A percentile compares a stretch with the other conserved stretches of the same genome.
Evolutionary conservation across 1,140 invertebrate genomes (phyloP).

Genomic region (Asobara japonica): DNA sequence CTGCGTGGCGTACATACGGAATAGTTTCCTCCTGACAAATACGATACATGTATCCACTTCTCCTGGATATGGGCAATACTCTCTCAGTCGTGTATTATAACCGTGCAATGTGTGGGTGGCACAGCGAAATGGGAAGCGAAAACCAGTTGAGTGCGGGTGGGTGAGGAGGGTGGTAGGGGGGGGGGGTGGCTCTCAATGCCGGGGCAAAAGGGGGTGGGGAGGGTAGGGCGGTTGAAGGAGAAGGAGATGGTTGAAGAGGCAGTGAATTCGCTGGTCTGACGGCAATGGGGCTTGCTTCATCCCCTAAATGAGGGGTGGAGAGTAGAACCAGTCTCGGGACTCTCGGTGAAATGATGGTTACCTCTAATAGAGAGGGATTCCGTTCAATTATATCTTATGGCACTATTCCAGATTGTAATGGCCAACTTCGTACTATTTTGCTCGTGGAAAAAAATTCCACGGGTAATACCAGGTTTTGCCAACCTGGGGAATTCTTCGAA

Average conservation of each 20-base stretch:
- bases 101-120: not conserved
- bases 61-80: slow-evolving; percentile 17
- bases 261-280: slow-evolving; percentile 28
- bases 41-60: slow-evolving; percentile 54
- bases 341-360: slow-evolving; percentile 44
- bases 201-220: too few relatives aligned
- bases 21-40: slow-evolving; percentile 54
- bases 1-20: slow-evolving; percentile 47
- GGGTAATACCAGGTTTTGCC: too few relatives aligned
- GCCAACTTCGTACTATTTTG: slow-evolving; percentile 17
- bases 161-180: not conserved
- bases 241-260: slow-evolving; percentile 4
- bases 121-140: slow-evolving; percentile 25
- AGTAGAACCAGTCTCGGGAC: slow-evolving; percentile 11
- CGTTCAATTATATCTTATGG: slow-evolving; percentile 57
- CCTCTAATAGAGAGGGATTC: slow-evolving; percentile 52
- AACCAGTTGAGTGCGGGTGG: not conserved
- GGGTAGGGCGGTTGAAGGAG: not conserved
- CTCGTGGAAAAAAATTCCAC: not conserved
- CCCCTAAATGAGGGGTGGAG: slow-evolving; percentile 42
- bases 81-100: not conserved
- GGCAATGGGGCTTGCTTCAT: slow-evolving; percentile 39
- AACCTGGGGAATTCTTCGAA: not conserved
- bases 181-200: too few relatives aligned
- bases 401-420: slow-evolving; percentile 43